phyloP scores from a whole-genome alignment of 2,888 invertebrate species.

The Orthosia cruda region DNA sequence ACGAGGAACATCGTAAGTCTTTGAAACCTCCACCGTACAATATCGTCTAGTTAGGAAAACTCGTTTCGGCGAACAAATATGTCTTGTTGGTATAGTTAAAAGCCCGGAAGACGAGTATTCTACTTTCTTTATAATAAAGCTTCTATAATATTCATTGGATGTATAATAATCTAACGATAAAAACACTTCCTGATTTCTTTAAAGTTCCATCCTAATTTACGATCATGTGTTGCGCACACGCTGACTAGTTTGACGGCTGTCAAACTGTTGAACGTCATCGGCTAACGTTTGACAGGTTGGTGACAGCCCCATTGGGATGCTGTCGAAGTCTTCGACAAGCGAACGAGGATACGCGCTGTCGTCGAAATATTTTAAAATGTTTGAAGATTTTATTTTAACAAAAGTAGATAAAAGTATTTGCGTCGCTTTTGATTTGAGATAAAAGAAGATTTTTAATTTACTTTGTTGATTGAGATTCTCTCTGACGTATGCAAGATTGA shows the following conservation, averaged over 20 bases:
- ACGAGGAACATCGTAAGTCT: conserved; percentile 18
- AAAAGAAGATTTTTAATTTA: conserved; percentile 11
- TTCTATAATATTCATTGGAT: neutral
- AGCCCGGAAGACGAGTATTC: neutral
- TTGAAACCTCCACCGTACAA: conserved; percentile 22
- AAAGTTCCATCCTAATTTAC: conserved; percentile 28
- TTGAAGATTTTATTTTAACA: conserved; percentile 14
- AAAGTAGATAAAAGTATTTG: conserved; percentile 21
- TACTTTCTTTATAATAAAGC: neutral
- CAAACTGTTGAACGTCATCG: conserved; percentile 53
- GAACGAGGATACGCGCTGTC: conserved; percentile 65
- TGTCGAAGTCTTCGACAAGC: conserved; percentile 37
- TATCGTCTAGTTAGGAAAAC: neutral
- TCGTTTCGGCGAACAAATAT: conserved; percentile 22
- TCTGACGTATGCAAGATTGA: neutral
- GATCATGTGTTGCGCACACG: conserved; percentile 54
- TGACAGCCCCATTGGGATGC: conserved; percentile 58
- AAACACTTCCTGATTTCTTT: conserved; percentile 36
- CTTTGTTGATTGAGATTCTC: conserved; percentile 31
- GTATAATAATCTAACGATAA: neutral
- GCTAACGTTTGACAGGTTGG: conserved; percentile 52
- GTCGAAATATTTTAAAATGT: conserved; percentile 45
- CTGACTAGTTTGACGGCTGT: conserved; percentile 46
- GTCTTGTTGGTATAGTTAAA: neutral
- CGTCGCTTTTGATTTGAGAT: conserved; percentile 15